Base-by-base conservation (phyloP, 2,888 invertebrate genomes). In the Acheta domesticus region DNA sequence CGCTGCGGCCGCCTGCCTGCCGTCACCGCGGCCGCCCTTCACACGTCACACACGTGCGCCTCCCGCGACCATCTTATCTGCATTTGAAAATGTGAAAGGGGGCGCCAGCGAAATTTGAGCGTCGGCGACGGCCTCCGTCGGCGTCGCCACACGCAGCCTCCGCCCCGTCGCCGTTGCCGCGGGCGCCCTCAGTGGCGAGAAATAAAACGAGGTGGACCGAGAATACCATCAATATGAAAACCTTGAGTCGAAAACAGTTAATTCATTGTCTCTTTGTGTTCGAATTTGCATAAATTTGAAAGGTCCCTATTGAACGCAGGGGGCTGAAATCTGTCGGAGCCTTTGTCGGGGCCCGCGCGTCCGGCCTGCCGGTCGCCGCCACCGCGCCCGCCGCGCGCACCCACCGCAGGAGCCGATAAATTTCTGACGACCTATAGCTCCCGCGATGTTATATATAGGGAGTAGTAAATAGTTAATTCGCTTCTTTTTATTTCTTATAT, bases 391-490 rank as follows among this genome's bases (percentile, higher is more conserved):
- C 16, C 62, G 62, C 36, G 62, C 62, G 62, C n/a, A n/a, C 62
- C 62, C 62, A 62, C 62, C 62, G 62, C 62, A 62, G 62, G 16
- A 14, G n/a, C 62, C 62, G 62, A 62, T 62, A 62, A 62, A 62
- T 62, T 62, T 62, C 62, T 62, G 76, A 23, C 76, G 79, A 76
- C 79, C 79, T 79, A 79, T 79, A 79, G 79, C 62, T 62, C 62
- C 62, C 62, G 62, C 62, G 62, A 62, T 76, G 62, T 78, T 76
- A 76, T 76, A 79, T 76, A 76, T 76, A 79, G 76, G 14, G 16
- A 62, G 79, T 79, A 79, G 79, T 79, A 79, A 79, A 79, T 79
- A 76, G 79, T 79, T 79, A 79, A 79, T 79, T 79, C 79, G 76
- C 76, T 79, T 79, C 62, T 62, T 62, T 62, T 62, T 62, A 62